These are phyloP conservation scores for Hemicentrotus pulcherrimus DNA, from an alignment of 35 echinoderm and acorn worm species.

Conservation along the genomic window DNA sequence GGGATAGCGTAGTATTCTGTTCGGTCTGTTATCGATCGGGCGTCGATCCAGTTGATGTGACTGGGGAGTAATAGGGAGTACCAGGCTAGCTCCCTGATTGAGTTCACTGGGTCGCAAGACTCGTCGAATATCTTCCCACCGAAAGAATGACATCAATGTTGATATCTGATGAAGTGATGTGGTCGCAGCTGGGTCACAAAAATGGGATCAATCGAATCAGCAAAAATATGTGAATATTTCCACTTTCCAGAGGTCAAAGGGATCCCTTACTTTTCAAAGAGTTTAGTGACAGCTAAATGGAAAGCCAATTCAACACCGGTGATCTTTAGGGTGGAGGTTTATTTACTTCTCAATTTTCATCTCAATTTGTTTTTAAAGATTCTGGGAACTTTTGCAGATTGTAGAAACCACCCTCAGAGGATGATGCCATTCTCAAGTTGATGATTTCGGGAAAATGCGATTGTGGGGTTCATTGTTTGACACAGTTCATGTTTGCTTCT, in stretches of 20 bases:
- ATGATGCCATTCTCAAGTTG: neutral
- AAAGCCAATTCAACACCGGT: neutral
- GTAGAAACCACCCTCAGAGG: neutral
- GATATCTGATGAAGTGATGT: neutral
- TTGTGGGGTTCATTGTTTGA: neutral
- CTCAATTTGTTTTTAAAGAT: neutral
- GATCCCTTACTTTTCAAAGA: neutral
- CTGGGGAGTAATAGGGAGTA: too few species aligned
- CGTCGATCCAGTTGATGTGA: too few species aligned
- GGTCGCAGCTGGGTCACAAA: neutral
- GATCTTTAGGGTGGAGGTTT: neutral
- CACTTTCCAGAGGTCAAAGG: neutral
- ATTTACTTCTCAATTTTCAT: neutral
- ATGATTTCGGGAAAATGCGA: neutral
- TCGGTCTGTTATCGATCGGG: too few species aligned
- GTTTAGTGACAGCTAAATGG: neutral
- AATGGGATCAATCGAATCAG: slow-evolving; percentile 17
- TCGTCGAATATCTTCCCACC: neutral
- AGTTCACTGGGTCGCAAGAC: neutral
- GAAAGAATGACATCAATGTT: neutral
- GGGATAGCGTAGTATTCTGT: too few species aligned
- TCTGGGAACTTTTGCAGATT: neutral
- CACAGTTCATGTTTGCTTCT: neutral
- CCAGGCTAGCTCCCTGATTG: neutral
- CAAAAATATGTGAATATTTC: slow-evolving; percentile 14